These are phyloP conservation scores for Chelon auratus DNA, from an alignment of 2,797 vertebrate genomes.

Conservation along the genomic window DNA sequence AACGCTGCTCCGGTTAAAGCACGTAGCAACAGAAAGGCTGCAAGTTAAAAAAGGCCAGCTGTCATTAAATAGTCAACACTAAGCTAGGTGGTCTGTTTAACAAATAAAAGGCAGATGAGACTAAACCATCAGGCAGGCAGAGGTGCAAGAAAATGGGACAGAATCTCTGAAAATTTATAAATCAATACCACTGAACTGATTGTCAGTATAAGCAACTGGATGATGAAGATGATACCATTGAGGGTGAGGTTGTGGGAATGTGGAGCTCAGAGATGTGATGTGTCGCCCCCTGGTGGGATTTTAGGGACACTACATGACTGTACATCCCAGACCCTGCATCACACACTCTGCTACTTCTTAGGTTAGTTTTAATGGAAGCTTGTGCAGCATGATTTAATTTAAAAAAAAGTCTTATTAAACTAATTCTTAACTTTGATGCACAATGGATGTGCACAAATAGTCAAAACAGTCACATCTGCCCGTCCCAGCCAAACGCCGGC, in stretches of 20 bases:
- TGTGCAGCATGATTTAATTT: no score
- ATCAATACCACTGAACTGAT: constrained; percentile 20
- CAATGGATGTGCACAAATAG: no score
- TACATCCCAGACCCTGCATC: no score
- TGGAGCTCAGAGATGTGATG: constrained; percentile 26
- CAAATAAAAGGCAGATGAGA: neutral
- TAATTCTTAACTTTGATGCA: neutral
- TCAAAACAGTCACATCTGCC: constrained; percentile 67
- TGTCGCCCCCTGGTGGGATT: constrained; percentile 65
- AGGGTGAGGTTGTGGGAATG: neutral
- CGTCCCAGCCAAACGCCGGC: constrained; percentile 21
- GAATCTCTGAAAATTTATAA: neutral
- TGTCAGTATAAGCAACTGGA: constrained; percentile 8
- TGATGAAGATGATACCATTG: neutral
- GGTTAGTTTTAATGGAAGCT: no score
- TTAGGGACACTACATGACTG: constrained; percentile 7
- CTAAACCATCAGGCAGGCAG: constrained; percentile 3
- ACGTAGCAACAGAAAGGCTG: constrained; percentile 32
- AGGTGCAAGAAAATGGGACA: constrained; percentile 4
- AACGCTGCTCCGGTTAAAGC: constrained; percentile 48
- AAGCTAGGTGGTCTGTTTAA: neutral
- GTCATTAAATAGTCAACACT: constrained; percentile 5
- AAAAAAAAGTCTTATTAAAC: no score
- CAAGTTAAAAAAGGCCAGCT: constrained; percentile 7
- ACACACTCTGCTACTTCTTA: no score